Percentiles rank a stretch among this genome's conserved stretches.
phyloP scores from a whole-genome alignment of 92 coral and sea anemone species.

The Heliopora coerulea region DNA sequence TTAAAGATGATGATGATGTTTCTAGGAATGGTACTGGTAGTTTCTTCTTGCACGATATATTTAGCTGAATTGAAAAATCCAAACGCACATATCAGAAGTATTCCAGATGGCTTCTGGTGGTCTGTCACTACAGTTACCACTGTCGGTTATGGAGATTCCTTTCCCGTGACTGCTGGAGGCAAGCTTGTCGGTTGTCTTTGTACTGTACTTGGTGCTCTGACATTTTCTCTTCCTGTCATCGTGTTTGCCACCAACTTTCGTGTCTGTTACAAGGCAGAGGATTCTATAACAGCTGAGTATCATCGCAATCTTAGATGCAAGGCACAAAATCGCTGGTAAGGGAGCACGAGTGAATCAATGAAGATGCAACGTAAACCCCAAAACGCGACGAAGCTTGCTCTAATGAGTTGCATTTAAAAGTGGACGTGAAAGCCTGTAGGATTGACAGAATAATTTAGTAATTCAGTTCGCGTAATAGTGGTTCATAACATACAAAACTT shows the following conservation, averaged over 20 bases:
- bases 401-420: no score
- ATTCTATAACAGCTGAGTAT: slow-evolving; percentile 32
- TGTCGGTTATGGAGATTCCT: slow-evolving; percentile 86
- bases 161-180: slow-evolving; percentile 68
- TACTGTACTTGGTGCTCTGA: slow-evolving; percentile 84
- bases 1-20: slow-evolving; percentile 85
- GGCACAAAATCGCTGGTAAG: slow-evolving; percentile 16
- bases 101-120: slow-evolving; percentile 99
- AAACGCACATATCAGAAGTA: slow-evolving; percentile 65
- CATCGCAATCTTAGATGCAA: slow-evolving; percentile 28
- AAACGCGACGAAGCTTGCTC: no score
- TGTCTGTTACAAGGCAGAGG: slow-evolving; percentile 78
- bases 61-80: slow-evolving; percentile 68
- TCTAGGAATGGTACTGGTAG: slow-evolving; percentile 66
- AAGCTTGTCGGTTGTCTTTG: slow-evolving; percentile 79
- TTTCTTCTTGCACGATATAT: slow-evolving; percentile 85
- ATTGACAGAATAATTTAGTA: no score
- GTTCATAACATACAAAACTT: no score
- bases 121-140: slow-evolving; percentile 79
- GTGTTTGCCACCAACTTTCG: slow-evolving; percentile 91
- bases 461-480: no score
- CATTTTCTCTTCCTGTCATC: slow-evolving; percentile 92
- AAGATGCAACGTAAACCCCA: no score
- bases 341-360: no score
- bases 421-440: no score